These are phyloP conservation scores for Monoplex corrugatus DNA, from an alignment of 2,888 invertebrate species.

Conservation along the genomic window DNA sequence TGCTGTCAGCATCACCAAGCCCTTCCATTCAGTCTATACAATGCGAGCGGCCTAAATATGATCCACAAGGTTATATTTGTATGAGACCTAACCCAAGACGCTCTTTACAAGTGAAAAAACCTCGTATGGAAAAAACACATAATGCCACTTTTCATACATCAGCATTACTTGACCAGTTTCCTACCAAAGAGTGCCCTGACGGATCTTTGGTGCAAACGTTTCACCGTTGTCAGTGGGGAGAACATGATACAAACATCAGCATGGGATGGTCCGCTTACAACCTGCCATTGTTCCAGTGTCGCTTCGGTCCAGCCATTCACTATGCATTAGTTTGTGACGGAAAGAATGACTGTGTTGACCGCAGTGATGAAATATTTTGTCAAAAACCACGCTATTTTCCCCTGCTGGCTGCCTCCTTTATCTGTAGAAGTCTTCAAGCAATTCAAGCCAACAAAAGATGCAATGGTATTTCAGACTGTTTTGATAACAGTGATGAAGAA, in stretches of 20 bases:
- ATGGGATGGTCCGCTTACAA: no score
- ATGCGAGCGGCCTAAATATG: background rate
- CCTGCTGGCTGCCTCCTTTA: background rate
- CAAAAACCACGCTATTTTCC: background rate
- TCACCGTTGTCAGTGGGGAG: background rate
- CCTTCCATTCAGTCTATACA: no score
- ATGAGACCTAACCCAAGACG: conserved; percentile 2
- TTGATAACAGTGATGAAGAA: conserved; percentile 40
- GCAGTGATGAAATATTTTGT: conserved; percentile 37
- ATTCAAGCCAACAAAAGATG: background rate
- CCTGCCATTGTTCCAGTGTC: conserved; percentile 24
- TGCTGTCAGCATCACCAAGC: no score
- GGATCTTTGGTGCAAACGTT: conserved; percentile 36
- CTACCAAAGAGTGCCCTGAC: conserved; percentile 16
- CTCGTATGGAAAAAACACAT: no score
- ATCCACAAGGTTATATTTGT: conserved; percentile 31
- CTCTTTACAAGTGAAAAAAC: no score
- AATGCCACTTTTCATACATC: no score
- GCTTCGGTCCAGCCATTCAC: background rate
- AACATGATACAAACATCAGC: no score
- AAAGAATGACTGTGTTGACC: conserved; percentile 7
- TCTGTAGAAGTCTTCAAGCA: background rate
- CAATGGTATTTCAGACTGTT: background rate
- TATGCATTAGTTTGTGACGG: conserved; percentile 26
- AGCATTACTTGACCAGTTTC: background rate